Percentiles rank a stretch among this genome's conserved stretches.
Conservation (phyloP, 2,888 invertebrate genomes). For the Auanema sp. region DNA sequence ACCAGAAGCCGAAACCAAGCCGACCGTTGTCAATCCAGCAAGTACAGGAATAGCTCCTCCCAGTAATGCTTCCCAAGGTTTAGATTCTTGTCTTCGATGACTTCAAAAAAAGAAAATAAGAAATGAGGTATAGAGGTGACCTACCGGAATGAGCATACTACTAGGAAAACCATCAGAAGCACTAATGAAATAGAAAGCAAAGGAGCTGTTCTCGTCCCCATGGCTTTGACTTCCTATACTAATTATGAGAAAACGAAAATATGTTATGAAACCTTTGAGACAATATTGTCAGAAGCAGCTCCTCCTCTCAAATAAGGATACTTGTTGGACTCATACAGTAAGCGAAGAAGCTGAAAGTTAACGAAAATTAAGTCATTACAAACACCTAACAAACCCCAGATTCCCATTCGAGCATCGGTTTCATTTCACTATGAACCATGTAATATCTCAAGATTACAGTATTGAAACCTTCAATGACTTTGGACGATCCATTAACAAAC, state of each 20-base stretch:
- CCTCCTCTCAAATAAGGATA: constrained; percentile 35
- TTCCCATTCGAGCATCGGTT: constrained; percentile 41
- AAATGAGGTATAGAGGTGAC: no score
- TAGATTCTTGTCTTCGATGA: constrained; percentile 34
- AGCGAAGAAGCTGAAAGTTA: constrained; percentile 28
- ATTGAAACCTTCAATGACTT: constrained; percentile 22
- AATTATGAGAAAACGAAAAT: not conserved
- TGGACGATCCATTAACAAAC: constrained; percentile 19
- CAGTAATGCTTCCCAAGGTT: constrained; percentile 46
- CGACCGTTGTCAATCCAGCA: constrained; percentile 43
- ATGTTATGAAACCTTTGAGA: constrained; percentile 28
- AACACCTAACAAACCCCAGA: constrained; percentile 20
- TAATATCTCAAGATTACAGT: constrained; percentile 43
- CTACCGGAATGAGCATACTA: constrained; percentile 46
- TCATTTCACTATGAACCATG: constrained; percentile 30
- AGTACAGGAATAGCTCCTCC: constrained; percentile 48
- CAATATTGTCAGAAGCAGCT: constrained; percentile 45
- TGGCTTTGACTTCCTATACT: constrained; percentile 27
- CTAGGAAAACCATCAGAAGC: constrained; percentile 33
- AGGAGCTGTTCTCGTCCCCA: constrained; percentile 45
- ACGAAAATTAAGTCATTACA: not conserved
- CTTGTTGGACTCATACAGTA: constrained; percentile 39
- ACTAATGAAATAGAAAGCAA: constrained; percentile 36
- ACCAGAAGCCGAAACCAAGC: constrained; percentile 46
- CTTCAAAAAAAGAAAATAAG: constrained; percentile 12